Evolutionary conservation across 2,797 vertebrate genomes (phyloP), one percentile per base, ranked within the genome.

Genomic region (Furcifer pardalis): DNA sequence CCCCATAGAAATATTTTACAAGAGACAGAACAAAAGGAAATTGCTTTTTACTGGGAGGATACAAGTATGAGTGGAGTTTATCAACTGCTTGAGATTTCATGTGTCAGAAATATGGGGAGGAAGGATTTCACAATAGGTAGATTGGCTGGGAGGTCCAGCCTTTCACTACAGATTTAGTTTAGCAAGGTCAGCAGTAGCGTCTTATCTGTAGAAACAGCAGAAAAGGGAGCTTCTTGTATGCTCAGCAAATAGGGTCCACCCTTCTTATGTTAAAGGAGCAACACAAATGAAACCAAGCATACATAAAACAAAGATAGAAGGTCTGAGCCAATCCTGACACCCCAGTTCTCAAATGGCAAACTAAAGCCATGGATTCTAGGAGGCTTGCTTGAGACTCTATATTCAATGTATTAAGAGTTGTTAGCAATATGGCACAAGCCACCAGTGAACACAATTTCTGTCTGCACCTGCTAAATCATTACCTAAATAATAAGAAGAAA

Each of bases 401-500:
- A 17, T 8, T 75, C n/a, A 32, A n/a, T 52, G n/a, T 9, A 23
- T 56, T 32, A 52, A 75, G 30, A 32, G 17, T 35, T 19, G 30
- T 46, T 56, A 13, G 5, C 46, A 56, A 7, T 35, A 75, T 35
- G 17, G 21, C n/a, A 75, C 32, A 56, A 56, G 6, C 32, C 17
- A 76, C 44, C 10, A 40, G 25, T n/a, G 21, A 5, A 71, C 3
- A 21, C 12, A 25, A 42, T 52, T 75, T 35, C 69, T 71, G 65
- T n/a, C 13, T 56, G 21, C 13, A 27, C 10, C 49, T 68, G 63
- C 32, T 59, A 60, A 72, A 66, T 23, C 76, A 65, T 75, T 44
- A 81, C 74, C 44, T 82, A 52, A 84, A 90, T 77, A 7, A 32
- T n/a, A n/a, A n/a, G n/a, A 77, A 79, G 65, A 81, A 76, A 35